Percentiles rank a stretch among this genome's conserved stretches.
Evolutionary conservation across 1,140 invertebrate genomes (phyloP).

Genomic region (Drosophila jambulina): DNA sequence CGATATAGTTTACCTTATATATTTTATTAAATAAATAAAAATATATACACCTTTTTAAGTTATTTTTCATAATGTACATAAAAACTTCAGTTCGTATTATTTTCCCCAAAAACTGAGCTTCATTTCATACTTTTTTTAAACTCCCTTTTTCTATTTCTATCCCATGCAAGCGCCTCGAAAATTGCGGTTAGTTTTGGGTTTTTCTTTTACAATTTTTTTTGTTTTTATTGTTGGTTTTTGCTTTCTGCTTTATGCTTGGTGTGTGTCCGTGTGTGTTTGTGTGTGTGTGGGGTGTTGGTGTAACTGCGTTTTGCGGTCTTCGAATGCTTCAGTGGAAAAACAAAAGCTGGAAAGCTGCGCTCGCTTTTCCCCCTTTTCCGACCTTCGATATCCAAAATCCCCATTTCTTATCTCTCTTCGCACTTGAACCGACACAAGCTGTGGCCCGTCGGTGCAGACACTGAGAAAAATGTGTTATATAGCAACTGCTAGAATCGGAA

Average conservation of each 20-base stretch:
- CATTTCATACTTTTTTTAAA: constrained; percentile 13
- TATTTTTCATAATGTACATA: too few species aligned
- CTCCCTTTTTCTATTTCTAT: constrained; percentile 48
- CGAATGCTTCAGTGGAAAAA: constrained; percentile 65
- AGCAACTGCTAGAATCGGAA: too few species aligned
- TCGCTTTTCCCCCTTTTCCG: constrained; percentile 34
- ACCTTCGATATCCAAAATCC: constrained; percentile 11
- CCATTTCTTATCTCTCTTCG: constrained; percentile 22
- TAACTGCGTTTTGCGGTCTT: constrained; percentile 70
- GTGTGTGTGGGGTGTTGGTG: constrained; percentile 49
- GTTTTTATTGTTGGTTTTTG: constrained; percentile 30
- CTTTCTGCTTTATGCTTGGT: constrained; percentile 24
- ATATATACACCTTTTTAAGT: too few species aligned
- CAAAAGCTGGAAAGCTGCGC: constrained; percentile 77
- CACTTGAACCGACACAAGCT: constrained; percentile 69
- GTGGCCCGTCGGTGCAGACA: constrained; percentile 44
- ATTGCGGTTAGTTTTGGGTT: constrained; percentile 74
- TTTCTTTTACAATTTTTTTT: constrained; percentile 23
- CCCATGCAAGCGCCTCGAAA: constrained; percentile 76
- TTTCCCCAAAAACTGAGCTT: too few species aligned
- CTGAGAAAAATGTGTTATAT: neutral
- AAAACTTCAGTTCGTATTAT: too few species aligned
- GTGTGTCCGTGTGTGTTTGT: constrained; percentile 20
- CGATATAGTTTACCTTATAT: too few species aligned
- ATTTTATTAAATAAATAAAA: too few species aligned